Base-by-base conservation (phyloP, 35 echinoderm and acorn worm genomes). In the Ophioderma brevispina region DNA sequence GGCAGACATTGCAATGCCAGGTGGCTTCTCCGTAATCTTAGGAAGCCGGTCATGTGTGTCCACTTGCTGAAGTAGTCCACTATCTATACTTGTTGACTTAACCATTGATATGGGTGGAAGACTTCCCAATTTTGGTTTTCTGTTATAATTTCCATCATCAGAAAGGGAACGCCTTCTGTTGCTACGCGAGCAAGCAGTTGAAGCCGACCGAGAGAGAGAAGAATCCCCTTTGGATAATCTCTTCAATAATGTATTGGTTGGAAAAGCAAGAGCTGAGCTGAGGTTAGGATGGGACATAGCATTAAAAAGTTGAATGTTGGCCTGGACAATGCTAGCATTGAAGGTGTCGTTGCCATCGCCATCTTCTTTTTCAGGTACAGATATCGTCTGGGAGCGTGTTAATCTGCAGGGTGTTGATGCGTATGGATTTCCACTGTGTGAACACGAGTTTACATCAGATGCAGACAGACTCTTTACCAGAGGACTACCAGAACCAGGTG, bases 261-360 rank as follows among this genome's bases (percentile, higher is more conserved):
- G 59, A 30, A 70, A 6, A 13, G 17, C 5, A 25, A 8, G n/a
- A 70, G 6, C n/a, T 18, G 59, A 13, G n/a, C 59, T 70, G 5
- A 70, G 59, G n/a, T 30, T 3, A 70, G 59, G 10, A 70, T 96
- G 35, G 33, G 90, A 92, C 38, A 96, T 87, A 11, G 91, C 88
- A 37, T 96, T 96, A 77, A 96, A 96, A 76, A 96, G 83, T 17
- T 86, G 33, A 59, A 96, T 96, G 80, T 96, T 96, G 63, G 86
- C 64, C 42, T 86, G 79, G 5, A 96, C 94, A 18, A 81, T 82
- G 52, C 91, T 92, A 0, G 82, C 59, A 75, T 91, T 91, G n/a
- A 63, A n/a, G 37, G 38, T 49, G 32, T 86, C 39, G 17, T 50
- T 82, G 59, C 13, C 75, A 42, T 31, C 70, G 31, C 32, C 0